These are phyloP conservation scores for Hirtodrosophila cameraria DNA, from an alignment of 2,888 invertebrate genomes.

Conservation along the genomic window DNA sequence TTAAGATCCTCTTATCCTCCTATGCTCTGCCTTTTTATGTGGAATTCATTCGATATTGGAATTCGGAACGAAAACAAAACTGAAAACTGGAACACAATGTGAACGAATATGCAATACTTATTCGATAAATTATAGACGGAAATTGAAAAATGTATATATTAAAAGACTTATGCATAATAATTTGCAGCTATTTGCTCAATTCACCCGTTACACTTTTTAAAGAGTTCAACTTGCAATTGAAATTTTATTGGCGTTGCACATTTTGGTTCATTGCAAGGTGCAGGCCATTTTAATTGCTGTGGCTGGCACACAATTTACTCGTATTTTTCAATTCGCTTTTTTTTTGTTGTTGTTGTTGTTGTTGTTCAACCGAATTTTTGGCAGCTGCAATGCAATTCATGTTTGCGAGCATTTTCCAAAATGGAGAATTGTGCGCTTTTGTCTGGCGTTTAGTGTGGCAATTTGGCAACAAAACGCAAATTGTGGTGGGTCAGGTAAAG, in stretches of 20 bases:
- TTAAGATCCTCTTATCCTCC: too few relatives aligned
- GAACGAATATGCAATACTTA: too few relatives aligned
- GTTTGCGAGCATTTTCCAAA: slow-evolving; percentile 17
- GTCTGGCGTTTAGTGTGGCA: slow-evolving; percentile 46
- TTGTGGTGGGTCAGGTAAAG: slow-evolving; percentile 41
- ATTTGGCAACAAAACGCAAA: slow-evolving; percentile 49
- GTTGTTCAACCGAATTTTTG: slow-evolving; percentile 23
- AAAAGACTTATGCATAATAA: background rate
- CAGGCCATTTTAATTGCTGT: slow-evolving; percentile 51
- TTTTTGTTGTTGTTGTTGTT: background rate
- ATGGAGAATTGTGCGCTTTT: slow-evolving; percentile 37
- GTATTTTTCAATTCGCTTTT: slow-evolving; percentile 5
- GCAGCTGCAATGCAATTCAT: slow-evolving; percentile 34
- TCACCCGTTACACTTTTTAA: too few relatives aligned
- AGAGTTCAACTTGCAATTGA: slow-evolving; percentile 10
- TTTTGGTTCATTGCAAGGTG: slow-evolving; percentile 16
- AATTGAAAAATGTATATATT: too few relatives aligned
- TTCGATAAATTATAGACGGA: too few relatives aligned
- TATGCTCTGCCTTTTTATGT: too few relatives aligned
- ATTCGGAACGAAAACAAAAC: too few relatives aligned
- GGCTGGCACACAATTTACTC: slow-evolving; percentile 22
- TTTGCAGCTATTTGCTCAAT: background rate
- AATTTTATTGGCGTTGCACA: slow-evolving; percentile 22
- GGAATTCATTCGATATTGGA: too few relatives aligned
- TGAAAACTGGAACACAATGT: too few relatives aligned